A percentile compares a stretch with the other conserved stretches of the same genome.
Evolutionary conservation across 2,113 vertebrate species (phyloP).

Genomic region (Antechinus flavipes): DNA sequence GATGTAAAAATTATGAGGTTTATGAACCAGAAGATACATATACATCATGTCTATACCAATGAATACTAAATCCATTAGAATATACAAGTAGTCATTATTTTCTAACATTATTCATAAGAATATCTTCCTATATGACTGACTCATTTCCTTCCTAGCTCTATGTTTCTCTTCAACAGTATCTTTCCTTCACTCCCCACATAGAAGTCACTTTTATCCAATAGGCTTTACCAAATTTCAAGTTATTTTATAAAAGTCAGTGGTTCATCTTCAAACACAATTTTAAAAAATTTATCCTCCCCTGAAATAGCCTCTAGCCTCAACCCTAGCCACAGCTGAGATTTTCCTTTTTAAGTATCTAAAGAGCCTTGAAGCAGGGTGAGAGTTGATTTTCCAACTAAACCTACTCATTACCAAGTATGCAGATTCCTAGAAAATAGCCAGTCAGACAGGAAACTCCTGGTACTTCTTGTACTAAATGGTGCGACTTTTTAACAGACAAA

Average conservation of each 20-base stretch:
- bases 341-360: background rate
- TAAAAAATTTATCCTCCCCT: background rate
- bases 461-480: conserved; percentile 45
- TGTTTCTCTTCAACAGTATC: background rate
- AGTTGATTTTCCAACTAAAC: conserved; percentile 47
- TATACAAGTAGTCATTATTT: background rate
- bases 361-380: conserved; percentile 13
- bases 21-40: background rate
- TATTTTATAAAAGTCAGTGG: background rate
- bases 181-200: background rate
- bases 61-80: background rate
- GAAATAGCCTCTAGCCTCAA: background rate
- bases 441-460: conserved; percentile 55
- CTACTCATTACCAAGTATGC: conserved; percentile 16
- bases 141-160: background rate
- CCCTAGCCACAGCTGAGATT: background rate
- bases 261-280: background rate
- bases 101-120: background rate
- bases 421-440: conserved; percentile 53
- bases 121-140: background rate
- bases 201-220: background rate
- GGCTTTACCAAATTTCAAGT: background rate
- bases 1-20: background rate
- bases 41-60: background rate
- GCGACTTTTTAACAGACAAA: conserved; percentile 56